Percentiles rank a stretch among this genome's conserved stretches.
These are phyloP conservation scores for Sinocyclocheilus rhinocerous DNA, from an alignment of 2,113 vertebrate genomes.

Conservation along the genomic window DNA sequence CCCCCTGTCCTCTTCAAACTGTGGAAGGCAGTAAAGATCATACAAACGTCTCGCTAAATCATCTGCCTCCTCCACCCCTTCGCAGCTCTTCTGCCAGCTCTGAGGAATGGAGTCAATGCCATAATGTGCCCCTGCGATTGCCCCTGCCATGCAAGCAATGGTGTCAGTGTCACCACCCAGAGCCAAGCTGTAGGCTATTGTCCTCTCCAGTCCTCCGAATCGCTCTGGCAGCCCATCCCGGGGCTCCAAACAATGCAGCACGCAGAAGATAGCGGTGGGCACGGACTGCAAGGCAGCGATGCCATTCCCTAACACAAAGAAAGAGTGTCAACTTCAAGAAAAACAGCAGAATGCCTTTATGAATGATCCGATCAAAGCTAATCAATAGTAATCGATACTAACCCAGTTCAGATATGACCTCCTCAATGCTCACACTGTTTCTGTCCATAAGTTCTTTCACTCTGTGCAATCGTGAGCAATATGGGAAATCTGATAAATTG, in stretches of 20 bases:
- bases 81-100: conserved; percentile 89
- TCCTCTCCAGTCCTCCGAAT: conserved; percentile 88
- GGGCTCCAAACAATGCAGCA: conserved; percentile 89
- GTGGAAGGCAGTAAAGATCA: conserved; percentile 75
- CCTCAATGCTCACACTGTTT: conserved; percentile 84
- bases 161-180: conserved; percentile 99
- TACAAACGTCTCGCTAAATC: conserved; percentile 81
- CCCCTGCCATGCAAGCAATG: conserved; percentile 97
- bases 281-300: conserved; percentile 94
- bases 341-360: neutral
- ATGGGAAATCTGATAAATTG: conserved; percentile 90
- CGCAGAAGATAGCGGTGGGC: conserved; percentile 97
- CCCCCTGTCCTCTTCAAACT: conserved; percentile 53
- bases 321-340: conserved; percentile 4
- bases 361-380: neutral
- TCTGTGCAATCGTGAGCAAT: conserved; percentile 88
- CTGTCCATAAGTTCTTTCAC: conserved; percentile 88
- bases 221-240: conserved; percentile 83
- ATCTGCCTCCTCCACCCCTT: conserved; percentile 87
- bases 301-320: conserved; percentile 82
- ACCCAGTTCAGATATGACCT: conserved; percentile 93
- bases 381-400: conserved; percentile 59
- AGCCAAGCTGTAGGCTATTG: conserved; percentile 90
- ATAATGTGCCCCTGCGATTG: conserved; percentile 95
- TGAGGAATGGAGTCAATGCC: conserved; percentile 85